Evolutionary conservation across 2,797 vertebrate species (phyloP), one percentile per base, ranked within the genome.

Genomic region (Vipera ursinii): DNA sequence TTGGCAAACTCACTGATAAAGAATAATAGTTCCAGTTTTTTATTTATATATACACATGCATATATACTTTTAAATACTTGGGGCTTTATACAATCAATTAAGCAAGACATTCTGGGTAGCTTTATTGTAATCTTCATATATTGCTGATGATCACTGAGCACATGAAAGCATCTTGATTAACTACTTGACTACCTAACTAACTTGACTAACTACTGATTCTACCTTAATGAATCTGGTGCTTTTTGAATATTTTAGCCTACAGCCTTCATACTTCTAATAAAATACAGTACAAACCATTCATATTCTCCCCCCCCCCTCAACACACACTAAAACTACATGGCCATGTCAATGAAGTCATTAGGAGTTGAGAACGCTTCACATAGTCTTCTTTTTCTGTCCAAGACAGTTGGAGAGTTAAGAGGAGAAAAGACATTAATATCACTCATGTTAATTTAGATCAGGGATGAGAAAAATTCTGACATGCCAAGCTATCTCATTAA

Each of bases 261-360:
- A 3, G 22, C 20, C 38, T 82, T 24, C 38, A 48, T 82, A 48
- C 24, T 82, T 24, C 73, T 8, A 22, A 22, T 12, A 24, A 82
- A 82, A 82, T 82, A 20, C 20, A 22, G 8, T 44, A 82, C 17
- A 48, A 82, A 78, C 32, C 7, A 4, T 78, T 44, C 69, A 17
- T 44, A 9, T 1, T 1, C 1, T 0, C 0, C 22, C 14, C 9
- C 2, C 15, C 32, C 17, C 3, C 38, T 1, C 38, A 38, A 38
- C 38, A 38, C 38, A 38, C 38, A 44, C 20, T 24, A 78, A 78
- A 78, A 78, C 3, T 44, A 48, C 20, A 48, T 24, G 73, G 8
- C 38, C 20, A 48, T 48, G 73, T 48, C 38, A 44, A 78, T 78
- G 38, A 48, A 0, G 2, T 12, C 38, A 24, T 20, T 78, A 78